Conservation (phyloP, 2,113 vertebrate species). For the Eclectus roratus region DNA sequence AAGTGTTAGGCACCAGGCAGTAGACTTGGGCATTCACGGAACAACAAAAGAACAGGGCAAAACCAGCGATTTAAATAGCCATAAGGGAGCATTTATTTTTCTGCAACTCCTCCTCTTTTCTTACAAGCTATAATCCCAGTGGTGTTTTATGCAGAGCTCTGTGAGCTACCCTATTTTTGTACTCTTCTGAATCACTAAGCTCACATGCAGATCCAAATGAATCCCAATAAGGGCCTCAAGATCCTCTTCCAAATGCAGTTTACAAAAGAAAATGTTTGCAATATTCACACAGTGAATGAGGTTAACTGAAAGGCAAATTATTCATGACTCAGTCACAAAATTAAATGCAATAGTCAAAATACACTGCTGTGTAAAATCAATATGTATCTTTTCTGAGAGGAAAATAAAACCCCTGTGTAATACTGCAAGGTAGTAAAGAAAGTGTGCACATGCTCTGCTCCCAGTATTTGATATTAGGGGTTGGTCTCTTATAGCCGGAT, state of each 20-base stretch:
- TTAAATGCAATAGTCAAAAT: conserved; percentile 8
- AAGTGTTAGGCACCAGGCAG: background rate
- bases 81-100: conserved; percentile 11
- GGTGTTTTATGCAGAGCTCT: background rate
- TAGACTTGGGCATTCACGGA: background rate
- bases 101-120: background rate
- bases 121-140: background rate
- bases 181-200: background rate
- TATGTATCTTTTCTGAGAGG: background rate
- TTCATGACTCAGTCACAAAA: background rate
- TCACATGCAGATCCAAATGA: conserved; percentile 2
- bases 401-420: background rate
- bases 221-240: conserved; percentile 30
- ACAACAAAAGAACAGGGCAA: background rate
- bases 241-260: conserved; percentile 7
- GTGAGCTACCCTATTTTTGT: conserved; percentile 14
- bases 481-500: background rate
- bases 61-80: background rate
- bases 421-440: background rate
- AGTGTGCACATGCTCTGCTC: background rate
- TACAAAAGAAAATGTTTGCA: conserved; percentile 25
- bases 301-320: conserved; percentile 41
- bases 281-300: background rate
- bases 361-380: background rate
- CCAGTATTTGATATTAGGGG: background rate